Percentiles rank a stretch among this genome's conserved stretches.
These are phyloP conservation scores for Nothobranchius kuhntae DNA, from an alignment of 2,113 vertebrate genomes.

Conservation along the genomic window DNA sequence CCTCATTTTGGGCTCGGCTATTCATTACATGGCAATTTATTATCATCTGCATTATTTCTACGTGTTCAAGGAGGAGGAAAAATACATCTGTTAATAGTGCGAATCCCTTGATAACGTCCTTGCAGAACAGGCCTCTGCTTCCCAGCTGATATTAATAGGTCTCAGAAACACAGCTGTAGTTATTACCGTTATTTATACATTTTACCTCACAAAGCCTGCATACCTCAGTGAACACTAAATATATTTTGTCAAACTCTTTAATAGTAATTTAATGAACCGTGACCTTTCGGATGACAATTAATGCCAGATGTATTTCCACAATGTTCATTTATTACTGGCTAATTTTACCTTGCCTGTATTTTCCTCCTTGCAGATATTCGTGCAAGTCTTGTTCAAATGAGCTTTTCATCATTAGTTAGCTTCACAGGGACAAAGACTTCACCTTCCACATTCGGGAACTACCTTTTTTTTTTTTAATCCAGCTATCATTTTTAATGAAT, in stretches of 20 bases:
- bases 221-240: slow-evolving; percentile 77
- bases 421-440: slow-evolving; percentile 62
- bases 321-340: slow-evolving; percentile 74
- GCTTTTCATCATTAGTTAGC: slow-evolving; percentile 69
- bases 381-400: slow-evolving; percentile 69
- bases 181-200: slow-evolving; percentile 78
- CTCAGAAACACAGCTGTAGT: slow-evolving; percentile 65
- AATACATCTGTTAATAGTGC: slow-evolving; percentile 73
- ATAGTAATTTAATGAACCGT: slow-evolving; percentile 80
- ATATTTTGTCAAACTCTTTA: slow-evolving; percentile 76
- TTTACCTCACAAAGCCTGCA: slow-evolving; percentile 71
- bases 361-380: slow-evolving; percentile 54
- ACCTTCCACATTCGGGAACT: slow-evolving; percentile 48
- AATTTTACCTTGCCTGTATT: slow-evolving; percentile 72
- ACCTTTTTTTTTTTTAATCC: slow-evolving; percentile 37
- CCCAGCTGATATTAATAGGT: slow-evolving; percentile 71
- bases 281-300: slow-evolving; percentile 74
- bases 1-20: slow-evolving; percentile 54
- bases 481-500: slow-evolving; percentile 65
- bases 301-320: slow-evolving; percentile 71
- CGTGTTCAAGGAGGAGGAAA: slow-evolving; percentile 73
- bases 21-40: slow-evolving; percentile 75
- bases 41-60: slow-evolving; percentile 73
- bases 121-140: slow-evolving; percentile 51
- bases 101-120: slow-evolving; percentile 68